Base-by-base conservation (phyloP, 2,888 invertebrate species). In the Nymphalis polychloros region DNA sequence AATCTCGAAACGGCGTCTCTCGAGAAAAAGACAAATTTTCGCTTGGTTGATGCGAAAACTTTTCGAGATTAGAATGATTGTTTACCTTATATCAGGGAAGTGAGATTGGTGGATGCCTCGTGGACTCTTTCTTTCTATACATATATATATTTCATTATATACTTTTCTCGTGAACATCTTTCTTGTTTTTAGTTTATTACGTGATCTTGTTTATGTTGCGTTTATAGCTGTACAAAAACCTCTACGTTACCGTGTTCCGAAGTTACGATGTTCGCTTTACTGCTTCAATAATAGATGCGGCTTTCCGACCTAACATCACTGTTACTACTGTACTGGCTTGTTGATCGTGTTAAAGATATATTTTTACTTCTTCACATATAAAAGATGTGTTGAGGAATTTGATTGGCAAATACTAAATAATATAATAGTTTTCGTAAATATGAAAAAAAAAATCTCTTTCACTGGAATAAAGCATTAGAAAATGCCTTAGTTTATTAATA, bases 11-110 rank as follows among this genome's bases (percentile, higher is more conserved):
- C 57, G 49, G 47, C 69, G 67, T 67, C 64, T 64, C 63, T 48
- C 60, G 35, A 63, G 68, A 67, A 70, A 69, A 70, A 64, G 69
- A 62, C 68, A 69, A 70, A 72, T 68, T 67, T 65, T 68, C 67
- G 65, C 63, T 68, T 57, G 64, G 64, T 62, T 73, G 70, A 74
- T 72, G 71, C 62, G 68, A 73, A 74, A 76, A 73, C 68, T 74
- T 77, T 73, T 8, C 57, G 53, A 70, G 69, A 73, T 73, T 70
- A 72, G 65, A 68, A 66, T 57, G 63, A 57, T 64, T 68, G 72
- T 71, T 68, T 62, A 64, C 62, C 46, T 57, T 57, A 41, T 31
- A 55, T 27, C 35, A 41, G 41, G 2, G 20, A 17, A 27, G 23
- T 57, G 19, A 19, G 57, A 57, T 41, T 57, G 35, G 41, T 16